A percentile compares a stretch with the other conserved stretches of the same genome.
Conservation (phyloP, 2,113 vertebrate genomes). For the Cacatua alba region DNA sequence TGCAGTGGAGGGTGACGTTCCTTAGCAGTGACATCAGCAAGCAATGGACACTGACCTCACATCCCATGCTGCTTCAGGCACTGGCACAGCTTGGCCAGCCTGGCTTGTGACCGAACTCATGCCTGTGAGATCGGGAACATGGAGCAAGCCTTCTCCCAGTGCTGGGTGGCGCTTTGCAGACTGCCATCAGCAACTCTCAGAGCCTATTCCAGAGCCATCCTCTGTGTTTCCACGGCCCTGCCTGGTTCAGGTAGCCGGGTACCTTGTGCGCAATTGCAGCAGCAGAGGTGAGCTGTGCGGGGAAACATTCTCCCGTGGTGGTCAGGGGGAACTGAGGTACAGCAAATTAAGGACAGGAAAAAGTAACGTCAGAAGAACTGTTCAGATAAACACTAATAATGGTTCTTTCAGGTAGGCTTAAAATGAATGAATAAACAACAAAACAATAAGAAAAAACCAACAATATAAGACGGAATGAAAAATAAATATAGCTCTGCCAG, state of each 20-base stretch:
- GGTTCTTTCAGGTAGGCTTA: not conserved
- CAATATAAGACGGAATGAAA: no score
- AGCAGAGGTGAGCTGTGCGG: not conserved
- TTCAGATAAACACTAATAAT: not conserved
- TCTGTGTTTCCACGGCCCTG: not conserved
- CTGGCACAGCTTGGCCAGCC: not conserved
- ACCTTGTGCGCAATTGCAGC: rapidly evolving
- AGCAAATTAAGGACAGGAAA: not conserved
- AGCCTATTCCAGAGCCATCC: no score
- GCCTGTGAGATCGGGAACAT: not conserved
- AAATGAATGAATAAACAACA: not conserved
- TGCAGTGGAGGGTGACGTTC: not conserved
- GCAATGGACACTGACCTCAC: not conserved
- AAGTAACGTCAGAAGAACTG: not conserved
- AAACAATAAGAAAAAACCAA: not conserved
- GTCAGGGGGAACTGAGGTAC: not conserved
- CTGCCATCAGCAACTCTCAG: not conserved
- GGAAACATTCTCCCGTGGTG: not conserved
- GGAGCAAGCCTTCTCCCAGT: not conserved
- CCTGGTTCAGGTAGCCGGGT: not conserved
- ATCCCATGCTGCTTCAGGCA: not conserved
- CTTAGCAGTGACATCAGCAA: not conserved
- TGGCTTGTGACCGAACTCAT: not conserved
- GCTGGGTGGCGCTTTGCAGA: not conserved
- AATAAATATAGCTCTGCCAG: no score